A percentile compares a stretch with the other conserved stretches of the same genome.
Conservation (phyloP, 2,113 vertebrate species). For the Origma solitaria region DNA sequence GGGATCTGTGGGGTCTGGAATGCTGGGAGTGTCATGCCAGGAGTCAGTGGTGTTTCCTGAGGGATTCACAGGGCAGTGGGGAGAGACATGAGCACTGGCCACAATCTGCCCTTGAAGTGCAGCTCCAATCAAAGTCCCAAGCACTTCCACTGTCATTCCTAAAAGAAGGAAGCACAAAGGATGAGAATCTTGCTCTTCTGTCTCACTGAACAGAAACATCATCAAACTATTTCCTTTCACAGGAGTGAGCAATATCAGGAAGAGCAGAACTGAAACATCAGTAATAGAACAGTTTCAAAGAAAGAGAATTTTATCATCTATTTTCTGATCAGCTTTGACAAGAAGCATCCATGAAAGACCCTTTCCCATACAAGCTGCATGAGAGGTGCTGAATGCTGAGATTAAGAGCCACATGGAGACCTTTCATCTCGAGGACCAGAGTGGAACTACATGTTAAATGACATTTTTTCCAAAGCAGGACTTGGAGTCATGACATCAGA, state of each 20-base stretch:
- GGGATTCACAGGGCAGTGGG: constrained; percentile 64
- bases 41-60: constrained; percentile 61
- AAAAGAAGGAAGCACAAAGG: neutral
- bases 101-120: constrained; percentile 91
- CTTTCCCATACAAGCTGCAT: neutral
- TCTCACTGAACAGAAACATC: neutral
- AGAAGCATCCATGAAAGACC: neutral
- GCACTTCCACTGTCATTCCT: constrained; percentile 95
- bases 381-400: neutral
- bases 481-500: neutral
- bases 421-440: neutral
- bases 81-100: constrained; percentile 80
- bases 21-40: constrained; percentile 34
- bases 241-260: neutral
- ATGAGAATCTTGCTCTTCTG: neutral
- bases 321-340: neutral
- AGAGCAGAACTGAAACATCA: neutral
- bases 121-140: constrained; percentile 89
- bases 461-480: neutral
- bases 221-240: neutral
- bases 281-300: neutral
- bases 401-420: neutral
- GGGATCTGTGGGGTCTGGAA: constrained; percentile 66
- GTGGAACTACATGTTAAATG: neutral
- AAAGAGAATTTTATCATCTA: neutral